Conservation (phyloP, 2,888 invertebrate species). For the Acanthacorydalis orientalis region DNA sequence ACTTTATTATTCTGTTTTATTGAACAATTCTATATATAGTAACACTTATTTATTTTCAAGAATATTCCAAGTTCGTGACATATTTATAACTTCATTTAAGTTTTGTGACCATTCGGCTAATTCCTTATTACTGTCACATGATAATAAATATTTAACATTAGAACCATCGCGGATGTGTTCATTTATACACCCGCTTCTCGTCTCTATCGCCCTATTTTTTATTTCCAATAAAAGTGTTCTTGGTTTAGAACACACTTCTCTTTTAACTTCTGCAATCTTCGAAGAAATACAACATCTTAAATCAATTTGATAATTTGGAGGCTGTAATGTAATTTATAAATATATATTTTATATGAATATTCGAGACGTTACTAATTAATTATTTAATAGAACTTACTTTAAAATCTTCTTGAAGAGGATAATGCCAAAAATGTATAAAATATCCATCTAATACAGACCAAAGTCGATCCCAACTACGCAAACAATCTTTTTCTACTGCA, state of each 20-base stretch:
- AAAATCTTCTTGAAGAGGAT: constrained; percentile 26
- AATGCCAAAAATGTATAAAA: constrained; percentile 30
- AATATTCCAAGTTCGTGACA: constrained; percentile 27
- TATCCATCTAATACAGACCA: constrained; percentile 34
- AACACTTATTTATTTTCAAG: constrained; percentile 4
- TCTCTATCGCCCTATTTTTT: constrained; percentile 10
- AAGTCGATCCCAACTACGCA: constrained; percentile 32
- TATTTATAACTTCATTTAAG: constrained; percentile 27
- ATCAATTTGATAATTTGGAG: constrained; percentile 23
- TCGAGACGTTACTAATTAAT: too few relatives aligned
- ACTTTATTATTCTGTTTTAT: too few relatives aligned
- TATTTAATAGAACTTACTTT: constrained; percentile 10
- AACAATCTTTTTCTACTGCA: constrained; percentile 23
- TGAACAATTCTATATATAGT: too few relatives aligned
- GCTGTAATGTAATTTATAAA: neutral
- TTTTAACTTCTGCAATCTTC: constrained; percentile 21
- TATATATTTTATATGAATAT: too few relatives aligned
- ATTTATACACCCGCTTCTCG: neutral
- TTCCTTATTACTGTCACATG: constrained; percentile 29
- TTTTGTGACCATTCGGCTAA: constrained; percentile 27
- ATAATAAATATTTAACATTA: constrained; percentile 22
- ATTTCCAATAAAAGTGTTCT: constrained; percentile 26
- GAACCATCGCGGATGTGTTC: too few relatives aligned
- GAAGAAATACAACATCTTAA: constrained; percentile 21
- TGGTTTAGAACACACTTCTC: constrained; percentile 30